Base-by-base conservation (phyloP, 1,140 invertebrate genomes). In the Aethina tumida region DNA sequence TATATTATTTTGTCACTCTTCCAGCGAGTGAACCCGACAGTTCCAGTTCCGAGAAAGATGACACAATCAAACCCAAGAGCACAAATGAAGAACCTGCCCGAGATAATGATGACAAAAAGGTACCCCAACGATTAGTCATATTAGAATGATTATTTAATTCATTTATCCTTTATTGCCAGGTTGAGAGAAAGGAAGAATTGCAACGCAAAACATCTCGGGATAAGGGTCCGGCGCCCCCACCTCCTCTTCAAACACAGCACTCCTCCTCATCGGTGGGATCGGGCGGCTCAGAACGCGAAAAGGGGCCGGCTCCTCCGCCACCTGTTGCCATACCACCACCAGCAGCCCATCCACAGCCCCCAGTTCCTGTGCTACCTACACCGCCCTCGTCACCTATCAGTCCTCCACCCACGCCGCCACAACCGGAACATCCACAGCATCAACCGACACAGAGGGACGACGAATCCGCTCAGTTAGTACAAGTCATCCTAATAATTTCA, bases 191-290 rank as follows among this genome's bases (percentile, higher is more conserved):
- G 59, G 56, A 59, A 34, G 58, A 60, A 33, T 32, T 35, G 13
- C 43, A 51, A 32, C 41, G 56, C 14, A 52, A 52, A 50, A 59
- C 50, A 5, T 60, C 56, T 7, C 47, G 57, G 14, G 77, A 81
- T 45, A 82, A 82, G 58, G 77, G 79, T 26, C 78, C 77, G 35
- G 79, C 79, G 26, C 80, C 78, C 2, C 68, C 69, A 17, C 78
- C 59, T 40, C 64, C 56, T 6, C 18, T 45, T 10, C 45, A 45
- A 43, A 39, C 39, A 5, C 47, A 49, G 33, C 16, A 34, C 40
- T 28, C 37, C 33, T 41, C 38, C 65, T 40, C 67, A 65, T n/a
- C n/a, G n/a, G n/a, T 40, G 63, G 68, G 39, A 62, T 68, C 17
- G 34, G 58, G 61, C 36, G 53, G 59, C 51, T 39, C 56, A 39